Percentiles rank a stretch among this genome's conserved stretches.
Conservation (phyloP, 1,140 invertebrate species). For the Conus betulinus region DNA sequence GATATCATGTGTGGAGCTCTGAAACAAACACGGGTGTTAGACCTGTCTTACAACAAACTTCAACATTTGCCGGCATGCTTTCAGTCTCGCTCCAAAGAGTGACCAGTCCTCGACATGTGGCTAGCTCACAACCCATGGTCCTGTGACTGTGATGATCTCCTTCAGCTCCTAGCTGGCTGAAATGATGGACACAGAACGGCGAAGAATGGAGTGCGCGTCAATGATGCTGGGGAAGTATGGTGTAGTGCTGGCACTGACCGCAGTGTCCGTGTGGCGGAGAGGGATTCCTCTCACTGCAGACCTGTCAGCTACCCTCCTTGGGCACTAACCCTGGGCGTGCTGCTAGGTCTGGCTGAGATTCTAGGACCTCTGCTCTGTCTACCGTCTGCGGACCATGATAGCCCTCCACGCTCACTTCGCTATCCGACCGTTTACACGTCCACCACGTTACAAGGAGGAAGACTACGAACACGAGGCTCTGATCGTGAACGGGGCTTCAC, state of each 20-base stretch:
- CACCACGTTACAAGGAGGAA: neutral
- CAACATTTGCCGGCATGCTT: conserved; percentile 21
- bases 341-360: conserved; percentile 9
- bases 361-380: conserved; percentile 16
- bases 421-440: conserved; percentile 26
- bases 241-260: neutral
- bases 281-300: conserved; percentile 8
- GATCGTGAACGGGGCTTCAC: conserved; percentile 92
- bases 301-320: neutral
- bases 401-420: conserved; percentile 19
- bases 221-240: neutral
- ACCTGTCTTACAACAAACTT: conserved; percentile 33
- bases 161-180: conserved; percentile 19
- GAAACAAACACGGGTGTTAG: neutral
- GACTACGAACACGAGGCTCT: conserved; percentile 85
- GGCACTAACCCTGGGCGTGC: conserved; percentile 13
- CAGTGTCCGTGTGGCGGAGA: neutral
- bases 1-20: conserved; percentile 13
- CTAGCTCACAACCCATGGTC: conserved; percentile 32
- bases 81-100: neutral
- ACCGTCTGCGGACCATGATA: conserved; percentile 19
- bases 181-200: neutral
- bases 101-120: neutral
- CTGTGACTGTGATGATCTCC: conserved; percentile 23
- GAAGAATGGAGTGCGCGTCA: neutral